Conservation (phyloP, 2,113 vertebrate genomes). For the Ophthalmolycus amberensis region DNA sequence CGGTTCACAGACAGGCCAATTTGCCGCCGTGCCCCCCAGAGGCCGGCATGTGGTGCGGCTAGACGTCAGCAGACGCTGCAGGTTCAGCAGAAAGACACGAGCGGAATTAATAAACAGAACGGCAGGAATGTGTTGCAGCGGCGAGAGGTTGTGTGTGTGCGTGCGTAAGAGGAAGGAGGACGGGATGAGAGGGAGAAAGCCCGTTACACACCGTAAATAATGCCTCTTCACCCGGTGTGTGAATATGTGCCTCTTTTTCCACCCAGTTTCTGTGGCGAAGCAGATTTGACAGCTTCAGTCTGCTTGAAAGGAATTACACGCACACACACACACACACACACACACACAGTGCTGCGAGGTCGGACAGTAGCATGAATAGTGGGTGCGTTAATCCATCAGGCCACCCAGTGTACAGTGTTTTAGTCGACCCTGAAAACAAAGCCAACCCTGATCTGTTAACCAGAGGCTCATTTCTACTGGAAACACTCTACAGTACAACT, state of each 20-base stretch:
- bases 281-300: conserved; percentile 30
- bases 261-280: conserved; percentile 10
- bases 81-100: conserved; percentile 27
- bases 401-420: conserved; percentile 55
- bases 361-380: conserved; percentile 39
- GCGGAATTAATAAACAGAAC: conserved; percentile 32
- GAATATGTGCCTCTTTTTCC: conserved; percentile 10
- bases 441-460: conserved; percentile 30
- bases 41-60: conserved; percentile 40
- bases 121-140: conserved; percentile 49
- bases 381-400: conserved; percentile 24
- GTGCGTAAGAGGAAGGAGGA: conserved; percentile 5
- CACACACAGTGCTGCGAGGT: background rate
- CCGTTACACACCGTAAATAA: conserved; percentile 19
- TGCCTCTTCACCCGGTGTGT: conserved; percentile 32
- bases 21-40: conserved; percentile 12
- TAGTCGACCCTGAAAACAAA: conserved; percentile 46
- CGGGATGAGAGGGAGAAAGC: background rate
- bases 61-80: conserved; percentile 56
- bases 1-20: conserved; percentile 66
- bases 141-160: conserved; percentile 8
- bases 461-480: conserved; percentile 25
- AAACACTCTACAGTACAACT: conserved; percentile 20
- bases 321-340: conserved; percentile 27
- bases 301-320: conserved; percentile 22